Evolutionary conservation across 1,140 invertebrate genomes (phyloP).

Genomic region (Linepithema humile): DNA sequence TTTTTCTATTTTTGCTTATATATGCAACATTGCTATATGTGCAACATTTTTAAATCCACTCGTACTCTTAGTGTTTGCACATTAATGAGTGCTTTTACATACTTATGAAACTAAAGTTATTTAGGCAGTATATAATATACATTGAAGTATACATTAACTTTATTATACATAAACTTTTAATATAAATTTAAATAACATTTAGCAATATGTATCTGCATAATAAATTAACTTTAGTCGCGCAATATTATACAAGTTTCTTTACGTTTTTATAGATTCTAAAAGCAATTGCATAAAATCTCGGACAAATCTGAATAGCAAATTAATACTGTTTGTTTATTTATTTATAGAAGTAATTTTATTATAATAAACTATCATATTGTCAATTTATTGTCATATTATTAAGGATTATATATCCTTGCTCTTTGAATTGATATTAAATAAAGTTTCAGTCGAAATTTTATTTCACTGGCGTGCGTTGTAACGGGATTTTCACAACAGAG

Average conservation of each 20-base stretch:
- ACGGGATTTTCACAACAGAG: not conserved
- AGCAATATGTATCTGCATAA: not conserved
- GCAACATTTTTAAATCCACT: not conserved
- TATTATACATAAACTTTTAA: constrained; percentile 29
- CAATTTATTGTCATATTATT: no score
- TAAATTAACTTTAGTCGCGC: not conserved
- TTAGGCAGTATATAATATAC: not conserved
- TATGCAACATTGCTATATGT: not conserved
- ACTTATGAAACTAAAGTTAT: not conserved
- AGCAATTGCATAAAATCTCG: no score
- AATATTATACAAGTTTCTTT: no score
- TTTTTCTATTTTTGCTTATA: not conserved
- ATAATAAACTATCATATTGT: no score
- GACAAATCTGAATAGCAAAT: no score
- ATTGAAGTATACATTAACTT: not conserved
- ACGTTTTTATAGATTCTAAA: no score
- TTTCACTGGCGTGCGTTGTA: not conserved
- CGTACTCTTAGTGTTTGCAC: not conserved
- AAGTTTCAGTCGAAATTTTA: not conserved
- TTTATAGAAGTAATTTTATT: no score
- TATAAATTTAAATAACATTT: constrained; percentile 10
- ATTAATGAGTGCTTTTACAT: not conserved
- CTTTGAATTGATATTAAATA: not conserved
- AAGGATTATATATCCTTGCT: no score
- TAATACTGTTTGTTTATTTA: no score